Base-by-base conservation (phyloP, 1,140 invertebrate genomes). In the Lineus longissimus region DNA sequence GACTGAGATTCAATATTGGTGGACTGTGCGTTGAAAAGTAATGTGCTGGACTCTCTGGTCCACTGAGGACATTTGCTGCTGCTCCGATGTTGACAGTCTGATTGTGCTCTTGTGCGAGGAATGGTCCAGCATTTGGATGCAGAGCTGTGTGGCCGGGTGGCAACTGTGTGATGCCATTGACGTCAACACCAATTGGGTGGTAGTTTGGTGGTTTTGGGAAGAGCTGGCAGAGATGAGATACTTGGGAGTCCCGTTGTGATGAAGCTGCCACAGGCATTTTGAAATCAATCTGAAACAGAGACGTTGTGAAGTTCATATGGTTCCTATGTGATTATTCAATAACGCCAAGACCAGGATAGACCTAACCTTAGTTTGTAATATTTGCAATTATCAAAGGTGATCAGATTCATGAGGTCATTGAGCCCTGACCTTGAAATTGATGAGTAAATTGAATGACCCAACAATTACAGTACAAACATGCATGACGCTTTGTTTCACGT, bases 1-100 rank as follows among this genome's bases (percentile, higher is more conserved):
- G 79, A 69, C 78, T 80, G 1, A 81, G 66, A 64, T 80, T 80
- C 33, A 81, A 63, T n/a, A 81, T 74, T 2, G 79, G 79, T 15
- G 79, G 79, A 66, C 76, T 79, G 65, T 76, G 76, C 11, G 78
- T 77, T 62, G 75, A 78, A 58, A 80, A 76, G 43, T 73, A 73
- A 29, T 70, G 69, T 25, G 59, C 59, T 57, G 66, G 60, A 47
- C 61, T 61, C 36, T 70, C 66, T 2, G n/a, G 33, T 36, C 33
- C 33, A 15, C 33, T 36, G 33, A 36, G 33, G 33, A 36, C 33
- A 36, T 36, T 36, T 36, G 33, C 33, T 36, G 33, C 33, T 36
- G 33, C 33, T 36, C 33, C 33, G 33, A 36, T 36, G 33, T 36
- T 36, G 33, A 36, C 33, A 36, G 33, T 36, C 33, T 51, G 47